phyloP scores from a whole-genome alignment of 2,113 vertebrate genomes.

The Epinephelus lanceolatus region DNA sequence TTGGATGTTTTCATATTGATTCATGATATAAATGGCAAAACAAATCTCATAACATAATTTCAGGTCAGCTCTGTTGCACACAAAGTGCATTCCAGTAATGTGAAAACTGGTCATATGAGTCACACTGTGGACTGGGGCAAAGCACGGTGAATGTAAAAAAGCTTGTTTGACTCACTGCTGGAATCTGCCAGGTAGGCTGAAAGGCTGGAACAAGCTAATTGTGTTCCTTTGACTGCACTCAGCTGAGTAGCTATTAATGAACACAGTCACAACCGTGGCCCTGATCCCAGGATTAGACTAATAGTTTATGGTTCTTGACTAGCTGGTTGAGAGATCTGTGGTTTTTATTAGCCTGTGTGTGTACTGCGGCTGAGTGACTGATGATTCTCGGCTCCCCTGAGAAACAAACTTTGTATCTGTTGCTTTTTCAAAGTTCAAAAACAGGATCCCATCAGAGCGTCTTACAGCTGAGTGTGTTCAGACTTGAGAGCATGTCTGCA shows the following conservation, averaged over 20 bases:
- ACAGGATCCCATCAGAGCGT: neutral
- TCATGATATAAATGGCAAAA: neutral
- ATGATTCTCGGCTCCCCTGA: constrained; percentile 18
- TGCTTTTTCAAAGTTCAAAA: constrained; percentile 2
- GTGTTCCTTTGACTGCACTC: constrained; percentile 61
- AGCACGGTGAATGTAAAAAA: constrained; percentile 42
- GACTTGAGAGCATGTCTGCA: constrained; percentile 13
- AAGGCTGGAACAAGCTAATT: constrained; percentile 56
- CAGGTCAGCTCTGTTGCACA: neutral
- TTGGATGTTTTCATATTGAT: neutral
- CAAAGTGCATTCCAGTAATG: neutral
- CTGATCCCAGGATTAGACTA: constrained; percentile 76
- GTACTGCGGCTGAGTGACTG: constrained; percentile 9
- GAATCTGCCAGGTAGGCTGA: constrained; percentile 51
- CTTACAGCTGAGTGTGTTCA: constrained; percentile 7
- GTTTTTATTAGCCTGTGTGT: constrained; percentile 33
- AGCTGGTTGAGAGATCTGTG: constrained; percentile 42
- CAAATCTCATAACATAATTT: neutral
- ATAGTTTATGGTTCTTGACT: constrained; percentile 59
- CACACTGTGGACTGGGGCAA: constrained; percentile 17
- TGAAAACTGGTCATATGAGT: constrained; percentile 20
- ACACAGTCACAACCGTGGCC: constrained; percentile 48
- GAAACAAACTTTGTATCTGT: constrained; percentile 7
- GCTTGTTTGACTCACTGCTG: constrained; percentile 24
- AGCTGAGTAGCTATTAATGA: constrained; percentile 69